Evolutionary conservation across 2,113 vertebrate species (phyloP), one percentile per base, ranked within the genome.

Genomic region (Myiozetetes cayanensis): DNA sequence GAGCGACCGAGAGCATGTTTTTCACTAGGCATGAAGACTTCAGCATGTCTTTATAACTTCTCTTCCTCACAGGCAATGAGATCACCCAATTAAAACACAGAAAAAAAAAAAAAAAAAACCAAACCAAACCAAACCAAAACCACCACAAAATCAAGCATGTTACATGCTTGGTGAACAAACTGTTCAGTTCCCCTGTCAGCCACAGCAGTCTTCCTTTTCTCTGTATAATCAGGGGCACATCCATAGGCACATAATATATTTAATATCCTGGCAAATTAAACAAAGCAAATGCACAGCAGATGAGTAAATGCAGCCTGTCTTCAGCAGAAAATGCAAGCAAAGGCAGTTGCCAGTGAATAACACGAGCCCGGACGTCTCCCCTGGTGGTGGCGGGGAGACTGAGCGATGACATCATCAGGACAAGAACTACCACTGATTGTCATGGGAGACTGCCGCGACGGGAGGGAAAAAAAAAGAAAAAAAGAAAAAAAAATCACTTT

Each of bases 51-150:
- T 65, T 66, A 37, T 35, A 91, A 85, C 35, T 71, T 46, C 63
- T 66, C 71, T 85, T 95, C 71, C 59, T 59, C 93, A 83, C 27
- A 85, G 49, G 28, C 78, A 67, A 16, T 75, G 85, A 96, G 81
- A 53, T 87, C 91, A 85, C 27, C 55, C 67, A 62, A 59, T 53
- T 70, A 62, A 87, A 95, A 70, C 24, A 61, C 58, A 52, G 14
- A 16, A 16, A 27, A 2, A 27, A 50, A 49, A 24, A 24, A 24
- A 14, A 25, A 25, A 52, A 16, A 27, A 27, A 50, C 27, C 27
- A 37, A 3, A 8, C 8, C 37, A 37, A 37, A 37, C n/a, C n/a
- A 37, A 37, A 37, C 8, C 37, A 37, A 37, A 37, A 37, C 9
- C 59, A 53, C 62, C 71, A 62, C 71, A 65, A 73, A 85, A 35